Conservation (phyloP, 2,797 vertebrate genomes). For the Tenualosa thibaudeaui region DNA sequence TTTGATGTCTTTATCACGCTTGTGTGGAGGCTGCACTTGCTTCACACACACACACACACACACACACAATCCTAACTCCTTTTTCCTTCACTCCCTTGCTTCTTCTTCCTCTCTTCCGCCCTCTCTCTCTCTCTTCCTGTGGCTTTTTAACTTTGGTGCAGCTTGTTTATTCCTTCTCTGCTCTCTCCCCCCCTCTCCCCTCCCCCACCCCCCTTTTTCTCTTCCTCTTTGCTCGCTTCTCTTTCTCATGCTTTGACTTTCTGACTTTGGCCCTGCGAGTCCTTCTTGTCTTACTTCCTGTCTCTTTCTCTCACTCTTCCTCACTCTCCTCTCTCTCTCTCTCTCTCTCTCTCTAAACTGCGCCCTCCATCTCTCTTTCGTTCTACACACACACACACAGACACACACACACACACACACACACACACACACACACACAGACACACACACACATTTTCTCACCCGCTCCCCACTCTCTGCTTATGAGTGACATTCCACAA, state of each 20-base stretch:
- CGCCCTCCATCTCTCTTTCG: background rate
- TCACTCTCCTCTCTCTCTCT: background rate
- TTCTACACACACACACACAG: background rate
- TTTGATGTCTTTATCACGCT: slow-evolving; percentile 18
- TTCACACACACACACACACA: background rate
- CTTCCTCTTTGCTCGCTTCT: background rate
- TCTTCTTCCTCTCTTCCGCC: background rate
- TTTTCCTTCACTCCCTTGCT: background rate
- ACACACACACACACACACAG: background rate
- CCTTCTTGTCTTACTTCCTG: background rate
- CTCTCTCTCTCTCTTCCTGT: background rate
- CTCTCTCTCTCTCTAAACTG: background rate
- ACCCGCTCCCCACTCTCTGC: background rate
- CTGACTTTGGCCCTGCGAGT: background rate
- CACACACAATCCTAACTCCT: too few relatives aligned
- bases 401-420: background rate
- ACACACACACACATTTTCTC: background rate
- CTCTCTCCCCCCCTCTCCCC: background rate
- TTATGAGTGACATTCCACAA: slow-evolving; percentile 9
- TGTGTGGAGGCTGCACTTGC: background rate
- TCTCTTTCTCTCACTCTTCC: background rate
- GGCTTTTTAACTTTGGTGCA: background rate
- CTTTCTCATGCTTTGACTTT: background rate
- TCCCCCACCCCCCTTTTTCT: background rate
- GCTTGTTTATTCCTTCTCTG: background rate